phyloP scores from a whole-genome alignment of 2,888 invertebrate genomes.

The Magallana nippona region DNA sequence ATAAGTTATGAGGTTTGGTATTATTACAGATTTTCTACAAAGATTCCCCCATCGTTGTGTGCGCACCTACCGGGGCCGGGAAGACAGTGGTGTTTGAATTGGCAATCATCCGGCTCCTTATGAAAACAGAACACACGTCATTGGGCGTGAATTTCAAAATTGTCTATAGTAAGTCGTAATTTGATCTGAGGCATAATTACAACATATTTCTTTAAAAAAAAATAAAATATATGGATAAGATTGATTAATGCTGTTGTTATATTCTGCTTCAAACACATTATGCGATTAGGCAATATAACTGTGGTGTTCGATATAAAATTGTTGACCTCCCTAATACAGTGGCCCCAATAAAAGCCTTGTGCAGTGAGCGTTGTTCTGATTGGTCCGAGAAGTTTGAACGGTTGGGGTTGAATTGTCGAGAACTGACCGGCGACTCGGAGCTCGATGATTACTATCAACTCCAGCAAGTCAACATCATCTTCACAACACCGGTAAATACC shows the following conservation, averaged over 20 bases:
- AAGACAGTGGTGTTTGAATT: slow-evolving; percentile 92
- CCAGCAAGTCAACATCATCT: slow-evolving; percentile 82
- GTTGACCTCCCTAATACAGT: slow-evolving; percentile 81
- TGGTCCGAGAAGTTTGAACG: slow-evolving; percentile 87
- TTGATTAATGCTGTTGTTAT: no score
- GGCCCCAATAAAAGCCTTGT: slow-evolving; percentile 90
- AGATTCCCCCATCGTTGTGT: slow-evolving; percentile 87
- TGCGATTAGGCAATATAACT: no score
- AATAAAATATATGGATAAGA: no score
- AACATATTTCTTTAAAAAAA: no score
- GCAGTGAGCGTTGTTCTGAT: slow-evolving; percentile 86
- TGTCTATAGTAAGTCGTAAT: slow-evolving; percentile 85
- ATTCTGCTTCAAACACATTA: no score
- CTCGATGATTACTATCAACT: slow-evolving; percentile 82
- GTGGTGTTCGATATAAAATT: no score
- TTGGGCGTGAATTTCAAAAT: slow-evolving; percentile 82
- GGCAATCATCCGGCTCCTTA: slow-evolving; percentile 86
- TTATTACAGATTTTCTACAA: slow-evolving; percentile 76
- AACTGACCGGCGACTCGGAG: slow-evolving; percentile 90
- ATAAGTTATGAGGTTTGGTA: no score
- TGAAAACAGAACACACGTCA: slow-evolving; percentile 81
- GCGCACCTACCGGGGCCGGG: slow-evolving; percentile 91
- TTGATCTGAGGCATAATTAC: not conserved
- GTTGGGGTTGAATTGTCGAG: slow-evolving; percentile 85
- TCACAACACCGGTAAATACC: slow-evolving; percentile 87